Evolutionary conservation across 2,797 vertebrate genomes (phyloP).

Genomic region (Ctenosaura bakeri): DNA sequence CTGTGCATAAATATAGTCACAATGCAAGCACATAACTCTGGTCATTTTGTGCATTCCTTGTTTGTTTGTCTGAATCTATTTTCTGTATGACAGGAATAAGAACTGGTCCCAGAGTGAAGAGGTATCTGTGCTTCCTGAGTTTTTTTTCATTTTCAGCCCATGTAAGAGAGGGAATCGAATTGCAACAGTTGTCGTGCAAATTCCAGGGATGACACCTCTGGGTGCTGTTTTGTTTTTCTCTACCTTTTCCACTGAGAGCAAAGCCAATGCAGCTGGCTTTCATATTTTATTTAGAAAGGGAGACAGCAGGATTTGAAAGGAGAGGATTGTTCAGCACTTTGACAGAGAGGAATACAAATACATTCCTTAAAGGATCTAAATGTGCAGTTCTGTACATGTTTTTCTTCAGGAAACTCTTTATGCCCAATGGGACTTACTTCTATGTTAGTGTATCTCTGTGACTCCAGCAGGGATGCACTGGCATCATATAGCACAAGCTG

Average conservation of each 20-base stretch:
- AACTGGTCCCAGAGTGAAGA: background rate
- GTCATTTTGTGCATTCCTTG: background rate
- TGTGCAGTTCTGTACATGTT: background rate
- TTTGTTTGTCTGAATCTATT: background rate
- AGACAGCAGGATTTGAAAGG: background rate
- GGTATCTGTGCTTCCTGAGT: background rate
- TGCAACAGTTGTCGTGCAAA: background rate
- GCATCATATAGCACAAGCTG: no score
- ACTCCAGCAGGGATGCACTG: background rate
- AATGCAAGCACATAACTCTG: background rate
- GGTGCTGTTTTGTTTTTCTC: background rate
- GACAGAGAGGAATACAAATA: background rate
- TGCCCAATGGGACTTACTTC: background rate
- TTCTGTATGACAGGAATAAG: background rate
- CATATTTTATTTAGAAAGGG: constrained; percentile 16
- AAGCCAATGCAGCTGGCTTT: background rate
- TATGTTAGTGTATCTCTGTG: background rate
- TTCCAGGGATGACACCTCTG: constrained; percentile 15
- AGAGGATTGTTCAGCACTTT: background rate
- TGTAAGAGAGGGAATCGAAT: constrained; percentile 23
- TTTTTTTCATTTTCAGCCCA: background rate
- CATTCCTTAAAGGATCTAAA: background rate
- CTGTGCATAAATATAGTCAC: background rate
- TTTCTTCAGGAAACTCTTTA: background rate
- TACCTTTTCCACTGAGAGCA: constrained; percentile 12